These are phyloP conservation scores for Clanis bilineata DNA, from an alignment of 2,888 invertebrate genomes.

Conservation along the genomic window DNA sequence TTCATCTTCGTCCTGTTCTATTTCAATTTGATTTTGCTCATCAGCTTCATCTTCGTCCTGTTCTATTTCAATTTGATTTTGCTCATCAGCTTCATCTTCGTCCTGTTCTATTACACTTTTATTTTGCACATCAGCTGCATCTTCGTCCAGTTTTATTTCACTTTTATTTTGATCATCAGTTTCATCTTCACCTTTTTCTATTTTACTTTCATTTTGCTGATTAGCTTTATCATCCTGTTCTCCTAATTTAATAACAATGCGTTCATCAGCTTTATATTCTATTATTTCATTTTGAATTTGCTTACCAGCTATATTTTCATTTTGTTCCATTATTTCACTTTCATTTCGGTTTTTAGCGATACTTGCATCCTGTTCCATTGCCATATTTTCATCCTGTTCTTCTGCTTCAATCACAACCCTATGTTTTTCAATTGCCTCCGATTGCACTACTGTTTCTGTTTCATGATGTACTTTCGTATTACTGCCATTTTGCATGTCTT, in stretches of 20 bases:
- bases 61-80: conserved; percentile 20
- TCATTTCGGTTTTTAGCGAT: conserved; percentile 17
- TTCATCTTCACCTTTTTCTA: conserved; percentile 18
- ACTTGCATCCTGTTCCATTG: conserved; percentile 7
- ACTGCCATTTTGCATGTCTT: conserved; percentile 19
- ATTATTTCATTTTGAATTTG: conserved; percentile 6
- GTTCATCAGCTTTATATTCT: conserved; percentile 17
- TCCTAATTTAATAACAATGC: too few species aligned
- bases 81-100: conserved; percentile 18
- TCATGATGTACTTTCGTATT: conserved; percentile 13
- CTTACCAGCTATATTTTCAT: conserved; percentile 3
- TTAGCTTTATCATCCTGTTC: conserved; percentile 16
- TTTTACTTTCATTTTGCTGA: conserved; percentile 19
- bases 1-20: conserved; percentile 16
- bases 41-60: conserved; percentile 25
- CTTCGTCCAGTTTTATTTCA: conserved; percentile 10
- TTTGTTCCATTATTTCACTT: background rate
- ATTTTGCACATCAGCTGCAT: conserved; percentile 20
- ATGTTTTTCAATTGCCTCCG: conserved; percentile 13
- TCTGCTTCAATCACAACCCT: conserved; percentile 19
- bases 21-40: conserved; percentile 16
- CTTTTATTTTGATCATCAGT: conserved; percentile 13
- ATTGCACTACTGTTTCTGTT: conserved; percentile 15
- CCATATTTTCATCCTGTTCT: conserved; percentile 15
- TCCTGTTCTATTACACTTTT: conserved; percentile 22